Evolutionary conservation across 2,113 vertebrate species (phyloP), one percentile per base, ranked within the genome.

Genomic region (Oryzias curvinotus): DNA sequence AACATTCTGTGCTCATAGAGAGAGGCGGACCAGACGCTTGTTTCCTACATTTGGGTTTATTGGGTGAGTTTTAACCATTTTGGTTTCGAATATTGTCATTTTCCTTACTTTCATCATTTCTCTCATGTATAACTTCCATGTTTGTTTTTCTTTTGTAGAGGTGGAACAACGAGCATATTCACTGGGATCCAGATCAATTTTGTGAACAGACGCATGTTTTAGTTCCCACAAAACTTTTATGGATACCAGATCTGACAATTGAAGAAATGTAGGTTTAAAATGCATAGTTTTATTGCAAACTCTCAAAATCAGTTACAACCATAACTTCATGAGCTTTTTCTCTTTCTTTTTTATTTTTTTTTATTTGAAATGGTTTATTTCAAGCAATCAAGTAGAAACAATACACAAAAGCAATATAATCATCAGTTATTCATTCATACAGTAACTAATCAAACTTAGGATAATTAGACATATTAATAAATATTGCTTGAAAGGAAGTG

Each of bases 241-340:
- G 84, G 86, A 78, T 23, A 36, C 84, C 84, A 2, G 83, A 88
- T 73, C 5, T 85, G 17, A 75, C 62, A 4, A 76, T 85, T 61
- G 62, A 65, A 54, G 82, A 85, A 19, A 82, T 80, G 82, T 83
- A 62, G 60, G 78, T 42, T 51, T 56, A 10, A 21, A 30, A 50
- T 44, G 12, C 1, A 36, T 1, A 36, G 30, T 36, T 36, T 36
- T 47, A 53, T 30, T 47, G 46, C 8, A 17, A 8, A 10, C 12
- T 48, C 46, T 18, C 25, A 17, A 13, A 21, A 7, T 8, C 48
- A 50, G 10, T 50, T 5, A 17, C n/a, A 21, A 8, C 12, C 1
- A 50, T 1, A 21, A 19, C 7, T 49, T 49, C 7, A 14, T 50
- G 1, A n/a, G n/a, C n/a, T 50, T 13, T 10, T 14, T 5, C 1